Evolutionary conservation across 2,113 vertebrate genomes (phyloP).

Genomic region (Microtus pennsylvanicus): DNA sequence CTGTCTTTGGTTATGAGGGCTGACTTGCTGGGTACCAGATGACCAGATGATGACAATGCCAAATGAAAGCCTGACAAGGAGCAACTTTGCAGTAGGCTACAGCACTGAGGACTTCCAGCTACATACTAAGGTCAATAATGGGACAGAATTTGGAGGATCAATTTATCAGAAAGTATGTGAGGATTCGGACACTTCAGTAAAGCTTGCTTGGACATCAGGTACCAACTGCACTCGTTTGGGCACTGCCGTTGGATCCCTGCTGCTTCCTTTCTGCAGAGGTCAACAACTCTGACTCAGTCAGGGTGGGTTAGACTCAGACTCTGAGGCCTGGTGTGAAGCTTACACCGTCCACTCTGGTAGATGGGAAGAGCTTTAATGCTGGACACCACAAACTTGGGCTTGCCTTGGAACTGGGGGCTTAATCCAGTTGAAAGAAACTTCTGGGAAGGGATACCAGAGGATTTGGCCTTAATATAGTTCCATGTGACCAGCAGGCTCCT

Average conservation of each 20-base stretch:
- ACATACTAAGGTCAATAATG: slow-evolving; percentile 96
- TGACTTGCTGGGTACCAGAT: slow-evolving; percentile 99
- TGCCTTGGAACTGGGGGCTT: slow-evolving; percentile 97
- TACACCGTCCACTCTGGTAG: slow-evolving; percentile 93
- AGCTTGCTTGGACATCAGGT: slow-evolving; percentile 96
- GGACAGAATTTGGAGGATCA: slow-evolving; percentile 96
- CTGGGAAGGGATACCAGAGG: slow-evolving; percentile 91
- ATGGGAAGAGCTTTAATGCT: slow-evolving; percentile 97
- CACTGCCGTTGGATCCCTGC: slow-evolving; percentile 94
- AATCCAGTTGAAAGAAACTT: slow-evolving; percentile 84
- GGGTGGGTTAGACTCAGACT: slow-evolving; percentile 96
- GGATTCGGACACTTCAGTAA: slow-evolving; percentile 95
- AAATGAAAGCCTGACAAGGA: slow-evolving; percentile 91
- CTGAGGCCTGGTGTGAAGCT: slow-evolving; percentile 98
- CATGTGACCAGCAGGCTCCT: slow-evolving; percentile 92
- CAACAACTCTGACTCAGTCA: slow-evolving; percentile 97
- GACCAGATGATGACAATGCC: slow-evolving; percentile 97
- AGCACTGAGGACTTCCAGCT: slow-evolving; percentile 98
- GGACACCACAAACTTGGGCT: slow-evolving; percentile 98
- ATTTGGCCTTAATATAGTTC: slow-evolving; percentile 97
- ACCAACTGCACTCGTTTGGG: slow-evolving; percentile 97
- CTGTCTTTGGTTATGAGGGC: slow-evolving; percentile 95
- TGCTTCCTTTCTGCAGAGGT: slow-evolving; percentile 97
- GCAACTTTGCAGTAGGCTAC: slow-evolving; percentile 97
- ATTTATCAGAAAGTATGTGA: slow-evolving; percentile 98